Evolutionary conservation across 2,797 vertebrate species (phyloP).

Genomic region (Squalus acanthias): DNA sequence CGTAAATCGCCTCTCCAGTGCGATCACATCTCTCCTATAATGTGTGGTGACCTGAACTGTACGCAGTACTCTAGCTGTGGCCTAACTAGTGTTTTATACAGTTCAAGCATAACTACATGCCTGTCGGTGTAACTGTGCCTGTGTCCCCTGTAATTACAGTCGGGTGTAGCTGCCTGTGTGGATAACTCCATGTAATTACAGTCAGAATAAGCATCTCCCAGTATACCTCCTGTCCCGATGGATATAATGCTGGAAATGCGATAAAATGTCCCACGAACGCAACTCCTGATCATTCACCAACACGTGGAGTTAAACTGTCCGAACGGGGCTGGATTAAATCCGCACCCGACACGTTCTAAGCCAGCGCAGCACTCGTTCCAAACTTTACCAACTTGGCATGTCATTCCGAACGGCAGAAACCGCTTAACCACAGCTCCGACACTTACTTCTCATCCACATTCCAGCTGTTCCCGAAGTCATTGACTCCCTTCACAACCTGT

Average conservation of each 20-base stretch:
- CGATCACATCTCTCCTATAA: too few relatives aligned
- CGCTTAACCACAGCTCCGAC: neutral
- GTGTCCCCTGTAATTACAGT: too few relatives aligned
- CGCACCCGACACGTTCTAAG: too few relatives aligned
- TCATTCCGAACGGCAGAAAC: neutral
- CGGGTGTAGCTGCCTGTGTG: neutral
- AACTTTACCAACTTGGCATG: neutral
- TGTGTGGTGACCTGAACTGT: too few relatives aligned
- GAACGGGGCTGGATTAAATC: neutral
- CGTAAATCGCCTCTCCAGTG: too few relatives aligned
- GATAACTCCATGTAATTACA: too few relatives aligned
- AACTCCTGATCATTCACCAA: neutral
- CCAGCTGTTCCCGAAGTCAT: conserved; percentile 67
- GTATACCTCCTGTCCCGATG: neutral
- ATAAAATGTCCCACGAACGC: neutral
- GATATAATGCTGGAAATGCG: neutral
- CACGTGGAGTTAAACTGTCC: neutral
- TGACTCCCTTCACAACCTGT: conserved; percentile 49
- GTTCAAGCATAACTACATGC: too few relatives aligned
- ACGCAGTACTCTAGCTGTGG: too few relatives aligned
- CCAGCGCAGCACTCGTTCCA: neutral
- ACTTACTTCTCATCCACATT: conserved; percentile 55
- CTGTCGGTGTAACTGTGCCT: too few relatives aligned
- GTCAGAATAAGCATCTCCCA: too few relatives aligned
- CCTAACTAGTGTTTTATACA: too few relatives aligned